Evolutionary conservation across 2,888 invertebrate genomes (phyloP), one percentile per base, ranked within the genome.

Genomic region (Spisula subtruncata): DNA sequence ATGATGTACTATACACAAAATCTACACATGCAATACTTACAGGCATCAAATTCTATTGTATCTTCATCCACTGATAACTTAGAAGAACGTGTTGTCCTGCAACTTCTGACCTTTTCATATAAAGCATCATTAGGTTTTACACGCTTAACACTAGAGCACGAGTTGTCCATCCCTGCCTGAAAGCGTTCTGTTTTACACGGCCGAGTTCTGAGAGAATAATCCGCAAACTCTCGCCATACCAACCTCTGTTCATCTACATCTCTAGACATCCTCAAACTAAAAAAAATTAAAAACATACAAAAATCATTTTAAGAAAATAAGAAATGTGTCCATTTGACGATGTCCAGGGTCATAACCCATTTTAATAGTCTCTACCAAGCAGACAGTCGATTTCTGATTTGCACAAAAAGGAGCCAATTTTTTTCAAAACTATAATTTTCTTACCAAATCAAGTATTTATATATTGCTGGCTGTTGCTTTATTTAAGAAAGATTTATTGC

Each of bases 11-110:
- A 75, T 35, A 4, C 12, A 29, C 0, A 14, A 75, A 18, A 32
- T 35, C 25, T 25, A 66, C 16, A 1, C 2, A 8, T n/a, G 5
- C 5, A 75, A 75, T 29, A 75, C 75, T 35, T 16, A 75, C 75
- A 75, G 14, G 32, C 75, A 75, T 75, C 75, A 75, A 35, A 10
- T 32, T 75, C 75, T 25, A 75, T 75, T 35, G 75, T 35, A 75
- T 75, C 35, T 75, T 32, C 75, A 32, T 75, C 75, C 2, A 32
- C 14, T 16, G 14, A 32, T 32, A 25, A 32, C 25, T 25, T 35
- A 10, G 25, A 16, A 35, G 29, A 35, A 35, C 20, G n/a, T 10
- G n/a, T 18, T 75, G 35, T 75, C 32, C 32, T 18, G 18, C 29
- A 32, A 60, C 25, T 60, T 25, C 20, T 1, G 1, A 18, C 60